Evolutionary conservation across 2,113 vertebrate genomes (phyloP).

Genomic region (Loxodonta africana): DNA sequence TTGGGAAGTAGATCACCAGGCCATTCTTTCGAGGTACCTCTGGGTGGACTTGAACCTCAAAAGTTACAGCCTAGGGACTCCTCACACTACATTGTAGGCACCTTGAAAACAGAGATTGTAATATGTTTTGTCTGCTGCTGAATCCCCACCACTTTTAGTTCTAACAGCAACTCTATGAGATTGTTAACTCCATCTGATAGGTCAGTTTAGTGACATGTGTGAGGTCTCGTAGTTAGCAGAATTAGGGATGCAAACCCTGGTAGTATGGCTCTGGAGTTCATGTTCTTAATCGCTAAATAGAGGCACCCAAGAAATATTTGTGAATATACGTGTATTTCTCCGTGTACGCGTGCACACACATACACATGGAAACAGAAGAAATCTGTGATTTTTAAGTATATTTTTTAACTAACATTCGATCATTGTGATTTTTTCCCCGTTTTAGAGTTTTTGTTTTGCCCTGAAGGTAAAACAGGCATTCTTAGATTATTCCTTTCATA

Average conservation of each 20-base stretch:
- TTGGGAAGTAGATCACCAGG: not conserved
- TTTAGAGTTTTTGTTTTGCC: constrained; percentile 31
- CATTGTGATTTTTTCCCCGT: not conserved
- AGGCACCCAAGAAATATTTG: not conserved
- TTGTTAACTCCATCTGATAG: not conserved
- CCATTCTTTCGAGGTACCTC: not conserved
- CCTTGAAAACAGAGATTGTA: not conserved
- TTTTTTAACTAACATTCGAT: constrained; percentile 1
- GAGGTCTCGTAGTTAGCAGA: not conserved
- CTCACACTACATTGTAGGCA: not conserved
- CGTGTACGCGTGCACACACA: not conserved
- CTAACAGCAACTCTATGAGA: not conserved
- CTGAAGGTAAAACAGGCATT: not conserved
- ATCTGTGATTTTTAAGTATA: constrained; percentile 23
- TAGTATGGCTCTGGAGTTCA: not conserved
- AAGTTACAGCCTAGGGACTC: not conserved
- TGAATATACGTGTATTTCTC: constrained; percentile 9
- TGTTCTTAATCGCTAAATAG: not conserved
- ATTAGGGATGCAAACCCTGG: not conserved
- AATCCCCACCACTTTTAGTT: not conserved
- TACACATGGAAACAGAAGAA: not conserved
- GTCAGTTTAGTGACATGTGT: not conserved
- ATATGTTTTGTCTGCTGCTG: not conserved
- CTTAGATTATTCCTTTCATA: not conserved
- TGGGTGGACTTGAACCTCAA: not conserved